These are phyloP conservation scores for Hippocampus kuda DNA, from an alignment of 2,797 vertebrate genomes.

Conservation along the genomic window DNA sequence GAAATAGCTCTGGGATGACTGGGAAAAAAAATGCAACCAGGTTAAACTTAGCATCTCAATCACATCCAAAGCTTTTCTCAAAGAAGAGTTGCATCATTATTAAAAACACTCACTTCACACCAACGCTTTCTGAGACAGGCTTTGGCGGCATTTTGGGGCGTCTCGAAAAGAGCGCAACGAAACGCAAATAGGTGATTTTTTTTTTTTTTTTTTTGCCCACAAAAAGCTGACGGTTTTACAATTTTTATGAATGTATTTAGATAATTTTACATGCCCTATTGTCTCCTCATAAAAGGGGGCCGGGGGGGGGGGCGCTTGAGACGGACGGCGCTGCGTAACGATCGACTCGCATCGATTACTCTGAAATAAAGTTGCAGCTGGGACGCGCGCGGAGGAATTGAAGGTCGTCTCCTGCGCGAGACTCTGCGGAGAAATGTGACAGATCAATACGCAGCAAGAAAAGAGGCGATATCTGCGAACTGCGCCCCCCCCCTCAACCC, in stretches of 20 bases:
- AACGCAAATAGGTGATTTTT: no score
- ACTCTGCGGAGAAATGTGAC: constrained; percentile 75
- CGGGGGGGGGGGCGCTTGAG: neutral
- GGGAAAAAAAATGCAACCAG: no score
- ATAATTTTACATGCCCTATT: neutral
- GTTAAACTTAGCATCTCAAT: no score
- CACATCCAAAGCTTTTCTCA: neutral
- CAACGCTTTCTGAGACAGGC: neutral
- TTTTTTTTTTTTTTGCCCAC: no score
- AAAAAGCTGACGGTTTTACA: neutral
- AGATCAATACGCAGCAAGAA: constrained; percentile 79
- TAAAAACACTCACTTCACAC: neutral
- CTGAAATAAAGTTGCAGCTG: constrained; percentile 62
- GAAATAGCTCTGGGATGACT: no score
- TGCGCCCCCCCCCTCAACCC: constrained; percentile 71
- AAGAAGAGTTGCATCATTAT: neutral
- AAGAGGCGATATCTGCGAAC: constrained; percentile 71
- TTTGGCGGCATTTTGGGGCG: neutral
- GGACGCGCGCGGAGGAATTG: constrained; percentile 57
- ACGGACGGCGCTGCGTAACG: constrained; percentile 37
- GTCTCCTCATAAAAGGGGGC: neutral
- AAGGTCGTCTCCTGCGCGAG: constrained; percentile 68
- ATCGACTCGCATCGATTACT: constrained; percentile 37
- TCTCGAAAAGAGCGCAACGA: neutral
- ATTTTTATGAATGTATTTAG: neutral